A percentile compares a stretch with the other conserved stretches of the same genome.
phyloP scores from a whole-genome alignment of 2,113 vertebrate species.

The Sula dactylatra region DNA sequence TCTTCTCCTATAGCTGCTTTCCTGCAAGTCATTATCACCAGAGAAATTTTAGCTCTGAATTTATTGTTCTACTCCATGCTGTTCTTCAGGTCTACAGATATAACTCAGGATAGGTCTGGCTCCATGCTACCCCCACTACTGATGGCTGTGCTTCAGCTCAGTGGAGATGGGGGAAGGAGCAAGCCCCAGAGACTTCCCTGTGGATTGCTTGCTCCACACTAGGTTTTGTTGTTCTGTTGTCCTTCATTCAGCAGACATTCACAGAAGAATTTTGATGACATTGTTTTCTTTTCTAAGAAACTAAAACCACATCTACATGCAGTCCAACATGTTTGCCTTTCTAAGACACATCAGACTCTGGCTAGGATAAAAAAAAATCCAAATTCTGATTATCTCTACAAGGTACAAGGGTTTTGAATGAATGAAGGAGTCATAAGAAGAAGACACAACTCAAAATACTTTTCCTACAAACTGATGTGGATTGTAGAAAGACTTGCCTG shows the following conservation, averaged over 20 bases:
- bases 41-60: neutral
- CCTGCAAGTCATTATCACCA: neutral
- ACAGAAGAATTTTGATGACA: neutral
- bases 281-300: neutral
- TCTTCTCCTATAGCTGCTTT: neutral
- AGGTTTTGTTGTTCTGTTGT: neutral
- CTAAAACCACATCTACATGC: neutral
- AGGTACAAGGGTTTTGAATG: neutral
- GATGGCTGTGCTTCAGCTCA: neutral
- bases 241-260: neutral
- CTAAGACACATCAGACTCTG: neutral
- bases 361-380: neutral
- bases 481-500: neutral
- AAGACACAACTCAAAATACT: neutral
- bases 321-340: neutral
- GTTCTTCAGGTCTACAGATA: neutral
- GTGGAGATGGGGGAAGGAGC: neutral
- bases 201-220: neutral
- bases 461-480: neutral
- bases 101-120: neutral
- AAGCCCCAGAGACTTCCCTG: neutral
- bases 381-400: neutral
- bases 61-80: neutral
- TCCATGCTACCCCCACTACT: fast-evolving
- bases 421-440: neutral